phyloP scores from a whole-genome alignment of 2,113 vertebrate species.

The Camelus bactrianus region DNA sequence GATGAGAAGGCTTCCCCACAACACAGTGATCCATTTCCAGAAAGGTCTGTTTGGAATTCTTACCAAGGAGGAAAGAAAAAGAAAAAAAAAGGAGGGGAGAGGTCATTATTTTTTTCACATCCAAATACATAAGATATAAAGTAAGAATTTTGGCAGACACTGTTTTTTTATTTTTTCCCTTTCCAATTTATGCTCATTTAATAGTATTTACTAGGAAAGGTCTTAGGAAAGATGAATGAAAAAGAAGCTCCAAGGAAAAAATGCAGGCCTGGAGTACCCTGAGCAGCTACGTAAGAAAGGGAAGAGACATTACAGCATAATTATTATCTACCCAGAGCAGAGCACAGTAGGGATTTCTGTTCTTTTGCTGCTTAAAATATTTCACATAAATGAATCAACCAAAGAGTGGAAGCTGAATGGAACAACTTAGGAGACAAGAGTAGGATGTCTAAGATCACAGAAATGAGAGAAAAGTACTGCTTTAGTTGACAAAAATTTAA shows the following conservation, averaged over 20 bases:
- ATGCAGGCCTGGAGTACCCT: too few relatives aligned
- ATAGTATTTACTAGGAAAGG: constrained; percentile 47
- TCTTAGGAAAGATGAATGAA: constrained; percentile 23
- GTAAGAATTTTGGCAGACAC: constrained; percentile 2
- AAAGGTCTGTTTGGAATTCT: constrained; percentile 40
- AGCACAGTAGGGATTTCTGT: neutral
- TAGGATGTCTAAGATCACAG: constrained; percentile 23
- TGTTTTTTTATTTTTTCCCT: constrained; percentile 54
- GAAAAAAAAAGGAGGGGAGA: neutral
- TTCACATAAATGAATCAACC: constrained; percentile 72
- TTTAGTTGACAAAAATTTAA: constrained; percentile 32
- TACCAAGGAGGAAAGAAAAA: constrained; percentile 27
- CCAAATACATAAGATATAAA: constrained; percentile 42
- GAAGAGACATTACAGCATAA: neutral
- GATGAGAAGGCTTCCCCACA: neutral
- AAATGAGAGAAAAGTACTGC: constrained; percentile 65
- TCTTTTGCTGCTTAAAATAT: constrained; percentile 71
- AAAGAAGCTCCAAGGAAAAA: neutral
- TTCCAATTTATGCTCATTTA: neutral
- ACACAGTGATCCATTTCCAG: neutral
- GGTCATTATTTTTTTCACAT: constrained; percentile 14
- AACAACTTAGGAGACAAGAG: neutral
- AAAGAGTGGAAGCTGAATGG: constrained; percentile 71
- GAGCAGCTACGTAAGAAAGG: neutral
- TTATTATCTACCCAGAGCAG: constrained; percentile 56